A percentile compares a stretch with the other conserved stretches of the same genome.
Conservation (phyloP, 2,888 invertebrate species). For the Caenorhabditis sp. region DNA sequence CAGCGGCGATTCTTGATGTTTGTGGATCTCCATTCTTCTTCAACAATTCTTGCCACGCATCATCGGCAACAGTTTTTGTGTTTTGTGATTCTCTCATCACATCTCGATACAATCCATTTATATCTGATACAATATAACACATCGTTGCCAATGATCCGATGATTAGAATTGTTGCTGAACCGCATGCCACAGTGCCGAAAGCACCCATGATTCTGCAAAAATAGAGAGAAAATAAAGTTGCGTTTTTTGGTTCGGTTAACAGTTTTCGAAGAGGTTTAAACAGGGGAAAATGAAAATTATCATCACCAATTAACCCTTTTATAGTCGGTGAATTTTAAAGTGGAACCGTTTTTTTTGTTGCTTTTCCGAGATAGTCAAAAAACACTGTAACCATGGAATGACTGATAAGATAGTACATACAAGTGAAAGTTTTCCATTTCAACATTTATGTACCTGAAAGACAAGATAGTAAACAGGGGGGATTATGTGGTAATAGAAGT, state of each 20-base stretch:
- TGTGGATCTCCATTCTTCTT: slow-evolving; percentile 31
- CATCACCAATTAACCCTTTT: slow-evolving; percentile 7
- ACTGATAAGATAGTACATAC: neutral
- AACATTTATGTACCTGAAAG: neutral
- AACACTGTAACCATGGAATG: no score
- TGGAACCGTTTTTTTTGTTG: neutral
- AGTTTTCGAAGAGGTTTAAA: neutral
- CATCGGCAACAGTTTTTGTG: slow-evolving; percentile 33
- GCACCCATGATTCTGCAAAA: slow-evolving; percentile 29
- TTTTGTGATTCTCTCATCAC: slow-evolving; percentile 36
- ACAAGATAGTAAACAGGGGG: slow-evolving; percentile 1
- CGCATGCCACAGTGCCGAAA: slow-evolving; percentile 39
- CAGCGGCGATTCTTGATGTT: slow-evolving; percentile 17
- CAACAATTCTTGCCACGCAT: slow-evolving; percentile 42
- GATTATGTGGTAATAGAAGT: neutral
- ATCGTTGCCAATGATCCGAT: slow-evolving; percentile 37
- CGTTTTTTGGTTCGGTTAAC: neutral
- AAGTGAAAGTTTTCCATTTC: neutral
- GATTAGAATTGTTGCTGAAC: slow-evolving; percentile 36
- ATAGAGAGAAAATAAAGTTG: neutral
- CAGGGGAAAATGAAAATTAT: neutral
- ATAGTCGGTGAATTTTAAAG: slow-evolving; percentile 1
- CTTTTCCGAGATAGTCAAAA: no score
- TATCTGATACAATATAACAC: slow-evolving; percentile 36
- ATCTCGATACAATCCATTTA: slow-evolving; percentile 41